Conservation (phyloP, 2,797 vertebrate genomes). For the Mycteria americana region DNA sequence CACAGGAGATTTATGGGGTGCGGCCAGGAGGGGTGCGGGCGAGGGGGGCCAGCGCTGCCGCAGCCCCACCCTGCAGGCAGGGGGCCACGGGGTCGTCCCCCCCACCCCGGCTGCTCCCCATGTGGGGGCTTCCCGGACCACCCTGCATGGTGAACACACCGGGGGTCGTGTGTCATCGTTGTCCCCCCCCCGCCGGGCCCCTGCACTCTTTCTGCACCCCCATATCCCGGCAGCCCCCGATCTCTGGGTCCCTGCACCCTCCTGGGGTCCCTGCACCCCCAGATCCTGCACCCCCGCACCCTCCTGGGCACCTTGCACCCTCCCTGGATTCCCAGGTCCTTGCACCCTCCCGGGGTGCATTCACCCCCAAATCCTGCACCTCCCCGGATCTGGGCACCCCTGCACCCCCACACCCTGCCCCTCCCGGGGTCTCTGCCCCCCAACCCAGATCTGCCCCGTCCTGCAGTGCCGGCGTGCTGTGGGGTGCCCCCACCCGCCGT, state of each 20-base stretch:
- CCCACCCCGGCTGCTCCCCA: rapidly evolving
- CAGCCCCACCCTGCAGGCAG: background rate
- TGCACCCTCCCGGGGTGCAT: background rate
- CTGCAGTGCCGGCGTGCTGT: rapidly evolving
- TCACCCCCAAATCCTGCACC: background rate
- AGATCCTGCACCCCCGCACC: background rate
- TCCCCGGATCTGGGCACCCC: no score
- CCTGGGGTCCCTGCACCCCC: background rate
- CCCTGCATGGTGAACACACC: background rate
- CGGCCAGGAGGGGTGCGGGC: background rate
- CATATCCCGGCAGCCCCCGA: background rate
- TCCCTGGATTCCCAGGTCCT: background rate
- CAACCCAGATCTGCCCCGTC: background rate
- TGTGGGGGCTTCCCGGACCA: background rate
- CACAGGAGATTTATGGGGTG: rapidly evolving
- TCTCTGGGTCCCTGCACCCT: background rate
- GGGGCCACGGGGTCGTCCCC: background rate
- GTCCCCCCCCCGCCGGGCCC: no score
- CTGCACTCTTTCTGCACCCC: background rate
- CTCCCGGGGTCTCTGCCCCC: background rate
- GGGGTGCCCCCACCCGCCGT: background rate
- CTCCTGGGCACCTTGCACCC: background rate
- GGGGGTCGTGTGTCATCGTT: no score
- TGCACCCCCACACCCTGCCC: background rate
- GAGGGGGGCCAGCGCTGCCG: background rate